phyloP scores from a whole-genome alignment of 2,797 vertebrate species.

The Epinephelus coioides region DNA sequence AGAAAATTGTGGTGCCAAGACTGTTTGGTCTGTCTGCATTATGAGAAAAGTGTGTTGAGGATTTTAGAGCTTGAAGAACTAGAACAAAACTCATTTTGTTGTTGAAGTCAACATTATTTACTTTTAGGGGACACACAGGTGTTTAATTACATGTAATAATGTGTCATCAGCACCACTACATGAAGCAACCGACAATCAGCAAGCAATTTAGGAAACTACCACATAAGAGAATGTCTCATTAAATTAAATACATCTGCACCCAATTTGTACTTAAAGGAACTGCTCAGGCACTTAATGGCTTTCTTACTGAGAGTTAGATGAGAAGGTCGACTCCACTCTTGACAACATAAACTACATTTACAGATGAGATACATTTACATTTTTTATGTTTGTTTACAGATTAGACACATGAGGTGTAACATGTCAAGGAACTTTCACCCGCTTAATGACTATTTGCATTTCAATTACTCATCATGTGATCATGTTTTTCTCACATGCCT shows the following conservation, averaged over 20 bases:
- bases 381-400: neutral
- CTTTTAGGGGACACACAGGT: neutral
- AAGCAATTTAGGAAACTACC: neutral
- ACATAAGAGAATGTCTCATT: neutral
- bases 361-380: no score
- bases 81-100: neutral
- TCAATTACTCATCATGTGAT: no score
- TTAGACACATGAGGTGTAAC: neutral
- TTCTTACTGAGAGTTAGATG: neutral
- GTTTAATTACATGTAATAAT: neutral
- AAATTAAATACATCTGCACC: neutral
- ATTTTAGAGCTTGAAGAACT: neutral
- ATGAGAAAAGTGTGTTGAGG: constrained; percentile 1
- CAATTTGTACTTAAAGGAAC: neutral
- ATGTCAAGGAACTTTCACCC: no score
- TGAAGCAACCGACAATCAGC: neutral
- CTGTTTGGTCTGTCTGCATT: constrained; percentile 1
- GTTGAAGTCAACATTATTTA: neutral
- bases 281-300: neutral
- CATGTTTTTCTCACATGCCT: no score
- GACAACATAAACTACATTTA: neutral
- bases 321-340: neutral
- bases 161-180: neutral
- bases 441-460: no score
- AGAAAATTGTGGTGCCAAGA: neutral